These are phyloP conservation scores for Torymus texanus DNA, from an alignment of 2,888 invertebrate species.

Conservation along the genomic window DNA sequence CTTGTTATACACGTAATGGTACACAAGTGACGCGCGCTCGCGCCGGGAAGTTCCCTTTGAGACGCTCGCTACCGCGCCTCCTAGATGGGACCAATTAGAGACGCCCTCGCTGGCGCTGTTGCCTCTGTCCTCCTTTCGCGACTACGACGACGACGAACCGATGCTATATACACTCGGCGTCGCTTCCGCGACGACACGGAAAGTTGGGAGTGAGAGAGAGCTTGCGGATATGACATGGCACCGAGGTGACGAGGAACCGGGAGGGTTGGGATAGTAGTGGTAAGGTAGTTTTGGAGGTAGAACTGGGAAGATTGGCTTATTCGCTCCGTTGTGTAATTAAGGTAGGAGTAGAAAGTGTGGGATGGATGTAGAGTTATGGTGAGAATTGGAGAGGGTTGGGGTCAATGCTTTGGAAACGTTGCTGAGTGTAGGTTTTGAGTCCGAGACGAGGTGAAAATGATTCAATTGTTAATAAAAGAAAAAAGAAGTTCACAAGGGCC, in stretches of 20 bases:
- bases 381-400: no score
- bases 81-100: conserved; percentile 69
- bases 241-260: not conserved
- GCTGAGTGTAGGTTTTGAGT: no score
- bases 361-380: no score
- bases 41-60: conserved; percentile 62
- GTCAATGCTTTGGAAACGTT: no score
- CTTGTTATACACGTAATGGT: conserved; percentile 51
- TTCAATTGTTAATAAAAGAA: no score
- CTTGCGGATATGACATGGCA: conserved; percentile 37
- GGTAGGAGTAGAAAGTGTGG: not conserved
- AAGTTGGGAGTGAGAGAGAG: conserved; percentile 19
- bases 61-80: conserved; percentile 55
- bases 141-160: not conserved
- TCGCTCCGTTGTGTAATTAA: conserved; percentile 31
- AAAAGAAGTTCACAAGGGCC: no score
- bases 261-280: not conserved
- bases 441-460: no score
- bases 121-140: conserved; percentile 8
- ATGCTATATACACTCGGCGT: no score
- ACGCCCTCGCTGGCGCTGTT: conserved; percentile 56
- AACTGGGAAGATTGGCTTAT: conserved; percentile 12
- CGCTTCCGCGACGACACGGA: not conserved
- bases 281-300: not conserved
- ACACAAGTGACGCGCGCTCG: conserved; percentile 40